Percentiles rank a stretch among this genome's conserved stretches.
Conservation (phyloP, 2,113 vertebrate genomes). For the Microcebus tavaratra region DNA sequence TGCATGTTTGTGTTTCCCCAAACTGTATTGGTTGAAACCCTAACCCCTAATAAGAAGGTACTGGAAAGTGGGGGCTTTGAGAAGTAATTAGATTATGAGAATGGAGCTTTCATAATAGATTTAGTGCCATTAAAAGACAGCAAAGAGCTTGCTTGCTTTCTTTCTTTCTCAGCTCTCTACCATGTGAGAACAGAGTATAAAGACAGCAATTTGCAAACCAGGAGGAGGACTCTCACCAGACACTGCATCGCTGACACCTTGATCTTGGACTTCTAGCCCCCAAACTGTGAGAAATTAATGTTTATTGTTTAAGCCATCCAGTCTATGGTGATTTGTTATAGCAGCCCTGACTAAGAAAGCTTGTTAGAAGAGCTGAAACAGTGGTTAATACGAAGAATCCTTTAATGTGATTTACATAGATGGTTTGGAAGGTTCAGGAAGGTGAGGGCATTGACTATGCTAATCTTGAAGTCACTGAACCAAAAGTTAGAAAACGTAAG, state of each 20-base stretch:
- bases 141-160: not conserved
- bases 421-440: not conserved
- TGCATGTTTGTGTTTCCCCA: not conserved
- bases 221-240: not conserved
- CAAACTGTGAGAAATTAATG: not conserved
- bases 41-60: not conserved
- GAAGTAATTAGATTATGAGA: not conserved
- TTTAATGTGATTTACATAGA: not conserved
- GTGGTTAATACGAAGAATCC: not conserved
- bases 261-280: not conserved
- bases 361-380: not conserved
- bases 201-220: not conserved
- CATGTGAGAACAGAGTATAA: not conserved
- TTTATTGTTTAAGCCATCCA: not conserved
- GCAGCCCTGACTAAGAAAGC: not conserved
- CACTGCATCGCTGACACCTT: no score
- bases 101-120: not conserved
- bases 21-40: not conserved
- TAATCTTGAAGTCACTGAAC: not conserved
- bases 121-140: not conserved
- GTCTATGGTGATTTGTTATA: not conserved
- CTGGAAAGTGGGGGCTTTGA: not conserved
- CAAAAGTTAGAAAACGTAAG: not conserved
- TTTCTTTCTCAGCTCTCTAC: not conserved
- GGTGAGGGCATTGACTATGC: not conserved